These are phyloP conservation scores for Engystomops pustulosus DNA, from an alignment of 2,113 vertebrate genomes.

Conservation along the genomic window DNA sequence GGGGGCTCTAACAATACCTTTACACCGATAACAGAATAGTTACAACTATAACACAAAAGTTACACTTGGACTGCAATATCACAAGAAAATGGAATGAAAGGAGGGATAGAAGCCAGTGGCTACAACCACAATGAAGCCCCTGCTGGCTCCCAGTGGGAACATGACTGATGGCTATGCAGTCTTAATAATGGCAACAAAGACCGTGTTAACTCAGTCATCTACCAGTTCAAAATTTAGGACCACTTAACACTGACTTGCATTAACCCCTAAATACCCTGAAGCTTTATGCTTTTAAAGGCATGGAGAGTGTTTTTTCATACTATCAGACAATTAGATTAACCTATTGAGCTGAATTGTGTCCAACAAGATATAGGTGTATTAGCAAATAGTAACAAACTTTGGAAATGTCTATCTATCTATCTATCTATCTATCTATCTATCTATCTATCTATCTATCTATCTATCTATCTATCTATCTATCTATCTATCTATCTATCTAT, in stretches of 20 bases:
- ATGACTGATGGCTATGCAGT: slow-evolving; percentile 20
- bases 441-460: too few species aligned
- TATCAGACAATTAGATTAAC: not conserved
- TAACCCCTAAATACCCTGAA: not conserved
- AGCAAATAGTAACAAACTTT: not conserved
- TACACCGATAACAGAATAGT: slow-evolving; percentile 22
- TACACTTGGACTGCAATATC: slow-evolving; percentile 51
- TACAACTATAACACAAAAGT: slow-evolving; percentile 53
- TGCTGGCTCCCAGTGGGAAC: slow-evolving; percentile 31
- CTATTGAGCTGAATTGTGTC: not conserved
- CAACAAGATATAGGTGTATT: not conserved
- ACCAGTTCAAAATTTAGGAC: slow-evolving; percentile 9
- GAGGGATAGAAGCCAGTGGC: slow-evolving; percentile 23
- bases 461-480: too few species aligned
- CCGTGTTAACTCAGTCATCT: slow-evolving; percentile 34
- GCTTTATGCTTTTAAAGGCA: not conserved
- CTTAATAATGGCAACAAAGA: slow-evolving; percentile 51
- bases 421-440: too few species aligned
- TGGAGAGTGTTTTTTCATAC: not conserved
- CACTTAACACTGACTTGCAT: not conserved
- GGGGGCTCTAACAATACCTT: slow-evolving; percentile 9
- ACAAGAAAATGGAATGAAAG: slow-evolving; percentile 34
- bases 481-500: too few species aligned
- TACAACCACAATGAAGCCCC: slow-evolving; percentile 27
- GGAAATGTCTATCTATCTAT: not conserved